phyloP scores from a whole-genome alignment of 2,797 vertebrate genomes.

The Myotis daubentonii region DNA sequence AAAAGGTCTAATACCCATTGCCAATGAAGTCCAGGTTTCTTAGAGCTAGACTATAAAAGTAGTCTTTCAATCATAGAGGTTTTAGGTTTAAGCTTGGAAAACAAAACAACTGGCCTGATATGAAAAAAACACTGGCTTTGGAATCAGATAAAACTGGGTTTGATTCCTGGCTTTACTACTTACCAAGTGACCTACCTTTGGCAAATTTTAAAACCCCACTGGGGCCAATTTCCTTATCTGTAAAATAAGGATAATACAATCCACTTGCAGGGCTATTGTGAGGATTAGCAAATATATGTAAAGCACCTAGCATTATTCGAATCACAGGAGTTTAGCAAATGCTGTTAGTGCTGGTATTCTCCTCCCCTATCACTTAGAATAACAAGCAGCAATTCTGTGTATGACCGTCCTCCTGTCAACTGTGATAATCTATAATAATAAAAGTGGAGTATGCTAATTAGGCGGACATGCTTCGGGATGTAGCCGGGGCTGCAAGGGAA shows the following conservation, averaged over 20 bases:
- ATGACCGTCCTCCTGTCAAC: neutral
- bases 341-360: neutral
- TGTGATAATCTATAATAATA: neutral
- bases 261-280: neutral
- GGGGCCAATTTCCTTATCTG: constrained; percentile 25
- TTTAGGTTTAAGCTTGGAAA: neutral
- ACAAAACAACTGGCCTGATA: neutral
- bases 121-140: neutral
- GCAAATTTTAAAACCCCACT: neutral
- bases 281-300: neutral
- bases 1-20: neutral
- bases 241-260: neutral
- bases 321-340: neutral
- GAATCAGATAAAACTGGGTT: neutral
- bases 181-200: neutral
- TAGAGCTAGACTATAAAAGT: neutral
- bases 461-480: no score
- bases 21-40: neutral
- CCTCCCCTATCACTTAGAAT: neutral
- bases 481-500: no score
- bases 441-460: no score
- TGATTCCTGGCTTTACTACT: neutral
- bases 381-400: neutral
- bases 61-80: neutral
- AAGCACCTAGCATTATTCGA: neutral